Base-by-base conservation (phyloP, 1,140 invertebrate species). In the Drosophila parabipectinata region DNA sequence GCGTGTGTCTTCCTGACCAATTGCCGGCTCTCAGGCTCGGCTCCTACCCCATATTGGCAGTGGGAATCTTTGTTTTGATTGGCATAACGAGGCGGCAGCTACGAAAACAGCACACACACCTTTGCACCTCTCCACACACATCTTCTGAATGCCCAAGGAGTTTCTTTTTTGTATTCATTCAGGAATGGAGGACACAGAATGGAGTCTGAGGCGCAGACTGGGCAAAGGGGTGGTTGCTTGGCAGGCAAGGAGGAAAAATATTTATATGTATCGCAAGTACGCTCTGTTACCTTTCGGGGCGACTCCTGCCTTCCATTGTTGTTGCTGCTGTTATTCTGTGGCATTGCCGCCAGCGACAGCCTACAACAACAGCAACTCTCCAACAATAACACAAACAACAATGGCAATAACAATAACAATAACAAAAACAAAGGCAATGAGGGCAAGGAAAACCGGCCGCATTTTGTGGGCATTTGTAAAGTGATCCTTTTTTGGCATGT, bases 401-500 rank as follows among this genome's bases (percentile, higher is more conserved):
- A 37, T 8, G 59, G 39, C 37, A 74, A 47, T 32, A 74, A 67
- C 15, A 53, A 62, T 8, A 54, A 28, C 12, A 44, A 50, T 44
- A 66, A 21, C 10, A 56, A 28, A 7, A 53, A 41, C 45, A 64
- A 41, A 9, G 26, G 37, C 28, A 32, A 58, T 8, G 9, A 47
- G 14, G 18, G 18, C 59, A 60, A 55, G 44, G 21, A 64, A 67
- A 79, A 72, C 75, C 80, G 62, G 80, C 80, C 75, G 79, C 79
- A 82, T 83, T 83, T 83, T 71, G 80, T 77, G 80, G 80, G 80
- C 80, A 83, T 83, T 83, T 83, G 79, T 83, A 83, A 83, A 83
- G 71, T 83, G 79, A 83, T 83, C 79, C 79, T 74, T 83, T 83
- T 83, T 80, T 39, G 28, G 34, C 34, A 37, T 37, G 34, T 37